Conservation (phyloP, 2,797 vertebrate genomes). For the Antennarius maculatus region DNA sequence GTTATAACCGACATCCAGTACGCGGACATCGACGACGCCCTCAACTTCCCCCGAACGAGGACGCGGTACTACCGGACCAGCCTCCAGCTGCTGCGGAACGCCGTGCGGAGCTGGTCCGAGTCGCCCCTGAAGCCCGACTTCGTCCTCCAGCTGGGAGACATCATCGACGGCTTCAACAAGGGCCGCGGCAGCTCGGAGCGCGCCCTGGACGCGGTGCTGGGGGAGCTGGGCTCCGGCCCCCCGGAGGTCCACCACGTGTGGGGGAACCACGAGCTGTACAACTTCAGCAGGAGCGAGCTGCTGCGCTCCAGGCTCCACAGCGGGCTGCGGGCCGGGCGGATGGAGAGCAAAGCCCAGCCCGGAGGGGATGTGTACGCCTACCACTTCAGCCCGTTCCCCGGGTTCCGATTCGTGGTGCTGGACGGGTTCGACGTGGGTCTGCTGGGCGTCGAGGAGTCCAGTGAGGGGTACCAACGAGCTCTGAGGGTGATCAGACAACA, state of each 20-base stretch:
- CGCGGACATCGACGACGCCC: conserved; percentile 88
- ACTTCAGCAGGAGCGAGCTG: conserved; percentile 87
- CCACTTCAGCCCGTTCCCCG: conserved; percentile 84
- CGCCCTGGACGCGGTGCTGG: conserved; percentile 83
- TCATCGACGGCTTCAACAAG: conserved; percentile 90
- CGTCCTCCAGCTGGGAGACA: conserved; percentile 92
- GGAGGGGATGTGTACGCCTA: conserved; percentile 82
- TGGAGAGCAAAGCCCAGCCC: conserved; percentile 3
- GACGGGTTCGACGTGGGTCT: conserved; percentile 90
- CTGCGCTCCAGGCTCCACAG: conserved; percentile 82
- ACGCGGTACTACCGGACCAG: conserved; percentile 88
- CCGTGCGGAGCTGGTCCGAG: conserved; percentile 79
- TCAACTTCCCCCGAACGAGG: conserved; percentile 76
- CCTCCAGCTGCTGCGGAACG: conserved; percentile 79
- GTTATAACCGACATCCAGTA: conserved; percentile 92
- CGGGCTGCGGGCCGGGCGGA: conserved; percentile 3
- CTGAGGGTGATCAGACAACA: conserved; percentile 79
- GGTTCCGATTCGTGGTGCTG: conserved; percentile 87
- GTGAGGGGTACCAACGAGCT: conserved; percentile 76
- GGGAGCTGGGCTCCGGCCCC: conserved; percentile 70
- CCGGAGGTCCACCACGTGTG: conserved; percentile 89
- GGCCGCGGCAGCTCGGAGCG: conserved; percentile 69
- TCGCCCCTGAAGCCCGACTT: conserved; percentile 74
- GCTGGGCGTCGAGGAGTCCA: conserved; percentile 83
- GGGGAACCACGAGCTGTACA: conserved; percentile 97